Conservation (phyloP, 2,888 invertebrate genomes). For the Phlogophora meticulosa region DNA sequence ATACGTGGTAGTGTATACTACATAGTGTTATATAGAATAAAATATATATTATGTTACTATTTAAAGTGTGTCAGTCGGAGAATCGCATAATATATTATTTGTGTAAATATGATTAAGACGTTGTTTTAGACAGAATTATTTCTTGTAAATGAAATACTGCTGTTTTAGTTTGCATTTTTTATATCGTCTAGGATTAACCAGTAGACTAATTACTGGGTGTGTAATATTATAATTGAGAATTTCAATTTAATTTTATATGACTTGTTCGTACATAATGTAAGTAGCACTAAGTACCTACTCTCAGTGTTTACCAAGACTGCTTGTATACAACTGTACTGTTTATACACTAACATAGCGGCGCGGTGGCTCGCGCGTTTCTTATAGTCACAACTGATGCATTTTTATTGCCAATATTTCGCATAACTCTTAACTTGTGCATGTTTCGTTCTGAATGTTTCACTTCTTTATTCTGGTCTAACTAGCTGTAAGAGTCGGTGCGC, state of each 20-base stretch:
- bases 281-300: constrained; percentile 90
- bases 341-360: constrained; percentile 85
- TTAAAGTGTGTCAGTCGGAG: constrained; percentile 87
- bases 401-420: constrained; percentile 88
- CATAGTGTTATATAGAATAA: constrained; percentile 88
- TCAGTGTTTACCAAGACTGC: constrained; percentile 91
- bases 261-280: constrained; percentile 84
- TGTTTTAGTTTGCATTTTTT: constrained; percentile 91
- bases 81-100: constrained; percentile 90
- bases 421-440: constrained; percentile 80
- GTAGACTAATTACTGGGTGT: constrained; percentile 83
- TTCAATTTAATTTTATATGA: constrained; percentile 88
- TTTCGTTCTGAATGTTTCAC: constrained; percentile 79
- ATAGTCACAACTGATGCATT: constrained; percentile 90
- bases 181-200: constrained; percentile 86
- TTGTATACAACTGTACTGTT: constrained; percentile 89
- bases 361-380: constrained; percentile 80
- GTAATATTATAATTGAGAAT: constrained; percentile 81
- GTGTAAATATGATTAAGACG: constrained; percentile 87
- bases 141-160: constrained; percentile 89
- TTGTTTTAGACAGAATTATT: constrained; percentile 89
- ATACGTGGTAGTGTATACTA: constrained; percentile 90
- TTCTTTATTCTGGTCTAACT: constrained; percentile 81
- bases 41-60: constrained; percentile 89
- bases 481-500: constrained; percentile 74